Evolutionary conservation across 1,140 invertebrate species (phyloP), one percentile per base, ranked within the genome.

Genomic region (Metopolophium dirhodum): DNA sequence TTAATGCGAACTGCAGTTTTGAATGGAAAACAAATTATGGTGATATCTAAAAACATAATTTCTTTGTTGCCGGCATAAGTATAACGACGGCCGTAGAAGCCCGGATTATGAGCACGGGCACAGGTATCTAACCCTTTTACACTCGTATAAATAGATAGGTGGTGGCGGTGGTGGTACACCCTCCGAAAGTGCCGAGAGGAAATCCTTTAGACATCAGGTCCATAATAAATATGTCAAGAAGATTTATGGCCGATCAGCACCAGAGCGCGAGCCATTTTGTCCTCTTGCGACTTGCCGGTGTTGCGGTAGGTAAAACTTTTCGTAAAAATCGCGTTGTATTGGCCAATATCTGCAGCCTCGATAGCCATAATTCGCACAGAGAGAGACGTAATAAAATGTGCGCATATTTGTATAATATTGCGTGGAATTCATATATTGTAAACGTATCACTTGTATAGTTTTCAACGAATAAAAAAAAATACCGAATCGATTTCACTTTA

Each of bases 161-260:
- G 49, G 26, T 18, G 20, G 51, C 22, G 51, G 14, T 23, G 2
- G 41, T 41, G 41, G 41, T 41, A 41, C 41, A 41, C 41, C 89
- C 89, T 37, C 61, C 9, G 41, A 91, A 51, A 91, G 61, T 91
- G 90, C 68, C 47, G 90, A 83, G 45, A 91, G 45, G 68, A 91
- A 91, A 91, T 83, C 90, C 90, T 91, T 91, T 91, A 77, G 90
- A 91, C 90, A 82, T 47, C 90, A 49, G 68, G 68, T 83, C 45
- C 68, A 91, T 91, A 91, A 91, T 91, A 91, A 91, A 91, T 91
- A 91, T 82, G 90, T 91, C 90, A 91, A 77, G 30, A 91, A 91
- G 68, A 91, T 91, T 91, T 91, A 91, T 91, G n/a, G 90, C 90
- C n/a, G 90, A 83, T 91, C 90, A 49, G 68, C 61, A 82, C 41